A percentile compares a stretch with the other conserved stretches of the same genome.
Evolutionary conservation across 2,888 invertebrate genomes (phyloP).

Genomic region (Atethmia centrago): DNA sequence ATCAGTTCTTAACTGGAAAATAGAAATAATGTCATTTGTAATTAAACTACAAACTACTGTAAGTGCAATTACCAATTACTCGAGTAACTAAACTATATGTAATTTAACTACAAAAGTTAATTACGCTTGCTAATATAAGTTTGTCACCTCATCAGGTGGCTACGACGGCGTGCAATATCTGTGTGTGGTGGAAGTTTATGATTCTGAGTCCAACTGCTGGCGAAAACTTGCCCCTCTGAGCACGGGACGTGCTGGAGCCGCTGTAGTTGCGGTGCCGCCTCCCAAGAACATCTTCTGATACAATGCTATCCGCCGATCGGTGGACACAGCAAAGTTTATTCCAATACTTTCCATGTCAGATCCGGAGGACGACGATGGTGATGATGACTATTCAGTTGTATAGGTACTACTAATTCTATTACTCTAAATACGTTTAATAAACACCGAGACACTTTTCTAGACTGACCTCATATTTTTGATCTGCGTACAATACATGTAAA

Average conservation of each 20-base stretch:
- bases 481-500: background rate
- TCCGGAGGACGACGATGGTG: conserved; percentile 48
- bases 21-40: background rate
- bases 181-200: conserved; percentile 96
- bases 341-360: conserved; percentile 47
- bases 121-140: background rate
- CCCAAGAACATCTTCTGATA: conserved; percentile 83
- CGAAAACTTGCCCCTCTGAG: conserved; percentile 94
- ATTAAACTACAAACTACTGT: background rate
- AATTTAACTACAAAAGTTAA: background rate
- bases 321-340: conserved; percentile 51
- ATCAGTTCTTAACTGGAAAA: background rate
- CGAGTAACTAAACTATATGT: background rate
- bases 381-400: conserved; percentile 23
- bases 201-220: conserved; percentile 95
- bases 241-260: conserved; percentile 96
- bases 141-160: conserved; percentile 91
- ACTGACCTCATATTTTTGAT: background rate
- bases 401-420: conserved; percentile 14
- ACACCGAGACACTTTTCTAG: background rate
- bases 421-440: background rate
- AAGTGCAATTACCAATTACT: background rate
- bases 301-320: conserved; percentile 60
- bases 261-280: conserved; percentile 93
- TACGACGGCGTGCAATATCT: conserved; percentile 97